Evolutionary conservation across 2,797 vertebrate genomes (phyloP), one percentile per base, ranked within the genome.

Genomic region (Bradypodion pumilum): DNA sequence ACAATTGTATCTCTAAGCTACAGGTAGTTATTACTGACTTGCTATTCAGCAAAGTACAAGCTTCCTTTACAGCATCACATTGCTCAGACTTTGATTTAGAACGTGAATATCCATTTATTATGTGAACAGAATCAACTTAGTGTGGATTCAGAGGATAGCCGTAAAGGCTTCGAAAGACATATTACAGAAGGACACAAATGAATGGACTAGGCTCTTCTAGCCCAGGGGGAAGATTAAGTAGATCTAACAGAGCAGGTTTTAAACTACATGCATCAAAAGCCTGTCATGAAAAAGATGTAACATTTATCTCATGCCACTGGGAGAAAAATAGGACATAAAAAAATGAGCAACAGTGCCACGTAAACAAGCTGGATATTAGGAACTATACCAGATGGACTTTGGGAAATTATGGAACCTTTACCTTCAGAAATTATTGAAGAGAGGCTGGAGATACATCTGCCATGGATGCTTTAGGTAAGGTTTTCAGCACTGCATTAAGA

Each of bases 101-200:
- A 75, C 75, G 42, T 80, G 49, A 80, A 75, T 75, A 60, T 75
- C 72, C 37, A 75, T 80, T 85, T 85, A 69, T 80, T 80, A 37
- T 85, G 46, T 60, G 78, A 80, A 60, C 68, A 59, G 72, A 80
- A 63, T 69, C 63, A 80, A 63, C 72, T 66, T 82, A 65, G 10
- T 78, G 60, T 76, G 65, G 73, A 86, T 63, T 73, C 80, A 74
- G 35, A 68, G 42, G 23, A 85, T 5, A 69, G 74, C 56, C 76
- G 56, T 42, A 72, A 59, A 86, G 73, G 16, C 37, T 80, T 74
- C 44, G 63, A 59, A 84, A 84, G 32, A 80, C 52, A 60, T 10
- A 25, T 75, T 75, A 75, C 46, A 68, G 19, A 32, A 46, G 37
- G 78, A 35, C 37, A 59, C 37, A 59, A 85, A 85, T 80, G 35